These are phyloP conservation scores for Chascanopsetta lugubris DNA, from an alignment of 2,113 vertebrate genomes.

Conservation along the genomic window DNA sequence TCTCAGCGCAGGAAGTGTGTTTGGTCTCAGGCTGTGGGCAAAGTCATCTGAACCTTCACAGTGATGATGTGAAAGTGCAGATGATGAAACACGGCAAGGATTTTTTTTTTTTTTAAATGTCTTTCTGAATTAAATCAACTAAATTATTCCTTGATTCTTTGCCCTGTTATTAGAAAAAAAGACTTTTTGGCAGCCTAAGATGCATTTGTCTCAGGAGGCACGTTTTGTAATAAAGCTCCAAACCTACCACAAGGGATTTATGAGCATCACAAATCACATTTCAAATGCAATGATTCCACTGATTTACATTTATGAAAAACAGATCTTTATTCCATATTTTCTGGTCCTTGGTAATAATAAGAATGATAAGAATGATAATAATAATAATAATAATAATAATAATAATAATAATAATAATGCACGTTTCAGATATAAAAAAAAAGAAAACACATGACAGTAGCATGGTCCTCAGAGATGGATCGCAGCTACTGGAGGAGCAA, in stretches of 20 bases:
- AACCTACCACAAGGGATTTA: conserved; percentile 49
- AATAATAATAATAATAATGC: no score
- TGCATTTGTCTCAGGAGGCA: neutral
- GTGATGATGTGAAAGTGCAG: neutral
- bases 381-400: no score
- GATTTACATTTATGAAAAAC: conserved; percentile 57
- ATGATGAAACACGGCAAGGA: neutral
- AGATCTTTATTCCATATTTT: conserved; percentile 66
- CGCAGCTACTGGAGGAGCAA: conserved; percentile 47
- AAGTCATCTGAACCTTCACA: neutral
- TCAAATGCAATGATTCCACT: conserved; percentile 42
- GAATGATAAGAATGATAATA: no score
- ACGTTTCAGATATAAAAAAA: conserved; percentile 70
- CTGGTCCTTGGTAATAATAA: conserved; percentile 43
- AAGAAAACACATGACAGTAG: conserved; percentile 66
- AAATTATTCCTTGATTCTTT: no score
- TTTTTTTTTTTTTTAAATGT: no score
- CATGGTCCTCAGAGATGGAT: conserved; percentile 45
- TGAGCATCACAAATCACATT: conserved; percentile 43
- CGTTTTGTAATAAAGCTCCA: conserved; percentile 4
- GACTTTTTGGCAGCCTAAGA: no score
- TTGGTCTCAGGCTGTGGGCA: neutral
- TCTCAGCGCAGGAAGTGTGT: neutral
- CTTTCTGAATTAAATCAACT: no score
- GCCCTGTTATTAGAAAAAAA: no score